Evolutionary conservation across 2,797 vertebrate species (phyloP), one percentile per base, ranked within the genome.

Genomic region (Hippocampus kuda): DNA sequence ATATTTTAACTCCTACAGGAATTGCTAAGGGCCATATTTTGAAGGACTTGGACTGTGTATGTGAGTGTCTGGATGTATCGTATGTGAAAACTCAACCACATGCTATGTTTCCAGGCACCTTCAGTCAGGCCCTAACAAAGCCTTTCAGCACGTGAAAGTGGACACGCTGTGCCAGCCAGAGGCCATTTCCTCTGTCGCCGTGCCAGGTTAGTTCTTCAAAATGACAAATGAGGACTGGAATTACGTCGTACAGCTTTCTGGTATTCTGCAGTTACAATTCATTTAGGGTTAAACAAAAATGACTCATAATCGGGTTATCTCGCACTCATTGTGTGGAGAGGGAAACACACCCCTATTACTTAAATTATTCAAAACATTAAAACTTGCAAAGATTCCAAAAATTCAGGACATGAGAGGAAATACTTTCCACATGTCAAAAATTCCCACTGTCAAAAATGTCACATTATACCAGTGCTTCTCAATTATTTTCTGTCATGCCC

Each of bases 131-230:
- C 84, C 89, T 71, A 93, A 91, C 84, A 98, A 96, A 91, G 86
- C 90, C 5, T 98, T 99, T 86, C 95, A 96, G 89, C 97, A 99
- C 2, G 90, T 94, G 78, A 99, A 98, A 86, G 96, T 99, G 91
- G 97, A 99, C 80, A 94, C 93, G 0, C 90, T 99, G 88, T 93
- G 91, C 83, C 94, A 95, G 89, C 95, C 96, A 0, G 97, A 99
- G 87, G 82, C 88, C 11, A 69, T 95, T 76, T 94, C 96, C 84
- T 91, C 89, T 2, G 91, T 98, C 74, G 90, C 93, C 0, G 94
- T 99, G 84, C 97, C 97, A 93, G 95, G 97, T 98, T 79, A 84
- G 85, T 78, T 49, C 34, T 70, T 44, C 57, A 70, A 72, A 34
- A n/a, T 48, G 44, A 27, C 24, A 18, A 27, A 48, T 10, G n/a